Evolutionary conservation across 2,797 vertebrate species (phyloP), one percentile per base, ranked within the genome.

Genomic region (Myiotriccus ornatus): DNA sequence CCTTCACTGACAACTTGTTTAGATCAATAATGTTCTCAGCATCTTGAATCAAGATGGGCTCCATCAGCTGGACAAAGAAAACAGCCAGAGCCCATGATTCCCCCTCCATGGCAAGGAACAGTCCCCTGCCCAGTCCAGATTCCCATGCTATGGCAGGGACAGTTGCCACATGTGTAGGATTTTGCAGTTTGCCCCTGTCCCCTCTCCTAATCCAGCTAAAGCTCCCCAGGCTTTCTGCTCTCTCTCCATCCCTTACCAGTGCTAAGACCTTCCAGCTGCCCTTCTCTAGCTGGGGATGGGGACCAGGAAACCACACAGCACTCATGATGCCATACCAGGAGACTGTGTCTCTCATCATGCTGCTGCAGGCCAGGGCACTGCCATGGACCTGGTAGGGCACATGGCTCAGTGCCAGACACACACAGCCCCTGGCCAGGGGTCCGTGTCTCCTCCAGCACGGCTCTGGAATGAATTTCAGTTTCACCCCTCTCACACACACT

Each of bases 1-100:
- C 96, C 96, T 97, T 95, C 87, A 70, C 97, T 94, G 97, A 98
- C 97, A 97, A 96, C 96, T 97, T 89, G 96, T 96, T 97, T 96
- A 95, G 97, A 98, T 98, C 97, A 97, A 98, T 98, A 98, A 97
- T 86, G 71, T 94, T 97, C 47, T 67, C 80, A 22, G 78, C 60
- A 79, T 93, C 35, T 49, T 83, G 93, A 94, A 94, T 97, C 65
- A 84, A 97, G 97, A 96, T 90, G 90, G 91, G 80, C 53, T 94
- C 35, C 69, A 71, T 76, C 74, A 84, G 93, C 90, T 10, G 2
- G 68, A 57, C 32, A 28, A 82, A 52, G 21, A 10, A 70, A 88
- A 20, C 34, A 68, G n/a, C 47, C 32, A 49, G 69, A 74, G 39
- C 39, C 71, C 21, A 2, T 1, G 1, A 28, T 25, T 75, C 52